Evolutionary conservation across 2,113 vertebrate genomes (phyloP).

Genomic region (Hippocampus abdominalis): DNA sequence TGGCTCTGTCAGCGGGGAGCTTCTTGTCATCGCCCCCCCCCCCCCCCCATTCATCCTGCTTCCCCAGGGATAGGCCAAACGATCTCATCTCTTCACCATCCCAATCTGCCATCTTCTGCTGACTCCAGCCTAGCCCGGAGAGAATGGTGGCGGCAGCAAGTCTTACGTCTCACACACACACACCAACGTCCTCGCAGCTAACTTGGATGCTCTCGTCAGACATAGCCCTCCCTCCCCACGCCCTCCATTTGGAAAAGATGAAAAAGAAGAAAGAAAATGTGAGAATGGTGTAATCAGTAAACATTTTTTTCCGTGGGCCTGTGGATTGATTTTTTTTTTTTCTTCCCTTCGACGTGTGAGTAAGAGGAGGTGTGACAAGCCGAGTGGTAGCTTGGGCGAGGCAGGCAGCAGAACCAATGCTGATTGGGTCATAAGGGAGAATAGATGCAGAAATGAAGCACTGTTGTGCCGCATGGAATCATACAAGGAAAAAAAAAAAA

Average conservation of each 20-base stretch:
- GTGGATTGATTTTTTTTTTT: constrained; percentile 2
- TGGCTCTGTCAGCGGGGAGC: constrained; percentile 52
- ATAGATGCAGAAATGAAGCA: constrained; percentile 18
- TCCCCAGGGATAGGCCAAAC: constrained; percentile 20
- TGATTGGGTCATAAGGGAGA: constrained; percentile 47
- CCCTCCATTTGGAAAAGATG: constrained; percentile 13
- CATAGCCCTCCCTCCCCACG: background rate
- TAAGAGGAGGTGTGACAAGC: constrained; percentile 42
- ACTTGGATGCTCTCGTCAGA: constrained; percentile 12
- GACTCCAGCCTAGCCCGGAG: constrained; percentile 28
- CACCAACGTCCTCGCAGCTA: constrained; percentile 26
- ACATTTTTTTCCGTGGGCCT: constrained; percentile 26
- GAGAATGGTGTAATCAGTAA: constrained; percentile 1
- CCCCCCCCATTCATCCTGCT: background rate
- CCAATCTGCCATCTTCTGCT: constrained; percentile 28
- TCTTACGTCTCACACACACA: constrained; percentile 25
- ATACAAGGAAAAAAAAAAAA: constrained; percentile 6
- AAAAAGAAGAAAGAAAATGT: too few species aligned
- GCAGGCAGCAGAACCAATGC: constrained; percentile 31
- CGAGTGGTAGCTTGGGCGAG: constrained; percentile 38
- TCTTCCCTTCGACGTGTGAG: constrained; percentile 15
- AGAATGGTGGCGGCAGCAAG: constrained; percentile 16
- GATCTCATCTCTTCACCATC: background rate
- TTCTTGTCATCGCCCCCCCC: constrained; percentile 6
- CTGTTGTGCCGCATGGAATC: constrained; percentile 8